Base-by-base conservation (phyloP, 2,888 invertebrate genomes). In the Leucozona laternaria region DNA sequence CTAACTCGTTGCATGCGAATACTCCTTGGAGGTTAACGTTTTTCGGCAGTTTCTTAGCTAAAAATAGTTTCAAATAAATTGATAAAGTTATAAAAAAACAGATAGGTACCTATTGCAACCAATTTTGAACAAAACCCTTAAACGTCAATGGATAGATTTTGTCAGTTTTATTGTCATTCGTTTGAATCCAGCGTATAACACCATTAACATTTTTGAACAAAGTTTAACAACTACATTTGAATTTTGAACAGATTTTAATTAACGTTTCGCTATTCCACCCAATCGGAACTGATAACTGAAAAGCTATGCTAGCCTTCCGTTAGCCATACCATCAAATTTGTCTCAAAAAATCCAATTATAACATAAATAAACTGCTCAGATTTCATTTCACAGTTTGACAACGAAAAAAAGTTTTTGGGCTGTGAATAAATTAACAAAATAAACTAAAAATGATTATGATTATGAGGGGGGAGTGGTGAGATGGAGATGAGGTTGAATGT, bases 1-100 rank as follows among this genome's bases (percentile, higher is more conserved):
- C 97, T 78, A 99, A 93, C 91, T 99, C 98, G 93, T 99, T 99
- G 93, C 98, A 99, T 13, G 98, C 98, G 93, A 98, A 99, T 2
- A 99, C 98, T 50, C 97, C 97, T 89, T 95, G 94, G 0, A 96
- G 95, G 91, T 97, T 96, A 0, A 98, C 97, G 94, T 97, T 96
- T 90, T 95, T 95, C 4, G 97, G 97, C 37, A 97, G 92, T 91
- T 97, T 97, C 92, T 97, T 97, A 0, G 97, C 97, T 97, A 90
- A 84, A 94, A 93, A 57, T n/a, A 4, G 7, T 15, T 53, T n/a
- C 1, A 53, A 53, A 15, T 15, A 53, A 53, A 53, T 8, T 3
- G 15, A 40, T 1, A 15, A 40, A 6, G 6, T 40, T 15, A 40
- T 40, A 37, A 37, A 37, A 40, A 11, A 31, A 2, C 31, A 31